These are phyloP conservation scores for Rotaria magnacalcarata DNA, from an alignment of 2,888 invertebrate genomes.

Conservation along the genomic window DNA sequence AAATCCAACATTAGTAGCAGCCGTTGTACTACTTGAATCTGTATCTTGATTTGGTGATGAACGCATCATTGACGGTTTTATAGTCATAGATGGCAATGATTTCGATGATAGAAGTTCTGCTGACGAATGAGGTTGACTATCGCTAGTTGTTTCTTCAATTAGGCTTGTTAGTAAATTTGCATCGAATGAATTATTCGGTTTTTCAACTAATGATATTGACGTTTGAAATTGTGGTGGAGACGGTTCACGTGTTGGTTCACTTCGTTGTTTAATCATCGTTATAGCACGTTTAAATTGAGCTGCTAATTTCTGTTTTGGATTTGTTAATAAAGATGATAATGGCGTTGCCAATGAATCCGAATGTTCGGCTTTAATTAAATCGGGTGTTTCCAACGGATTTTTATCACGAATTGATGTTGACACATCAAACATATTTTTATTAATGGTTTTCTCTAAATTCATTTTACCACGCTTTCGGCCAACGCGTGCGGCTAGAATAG, in stretches of 20 bases:
- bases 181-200: not conserved
- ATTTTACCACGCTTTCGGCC: constrained; percentile 44
- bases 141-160: not conserved
- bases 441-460: constrained; percentile 45
- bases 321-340: not conserved
- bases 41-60: not conserved
- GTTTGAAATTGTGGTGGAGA: not conserved
- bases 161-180: not conserved
- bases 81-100: not conserved
- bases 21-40: not conserved
- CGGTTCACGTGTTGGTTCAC: not conserved
- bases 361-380: not conserved
- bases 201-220: not conserved
- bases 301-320: constrained; percentile 28
- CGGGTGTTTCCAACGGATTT: not conserved
- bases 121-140: not conserved
- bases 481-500: constrained; percentile 8
- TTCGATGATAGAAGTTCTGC: not conserved
- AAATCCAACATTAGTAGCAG: not conserved
- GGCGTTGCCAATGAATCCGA: not conserved
- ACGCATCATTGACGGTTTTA: not conserved
- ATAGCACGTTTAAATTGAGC: constrained; percentile 35
- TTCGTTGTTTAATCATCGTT: constrained; percentile 33
- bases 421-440: constrained; percentile 45
- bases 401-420: not conserved